These are phyloP conservation scores for Chelonoidis abingdonii DNA, from an alignment of 2,113 vertebrate genomes.

Conservation along the genomic window DNA sequence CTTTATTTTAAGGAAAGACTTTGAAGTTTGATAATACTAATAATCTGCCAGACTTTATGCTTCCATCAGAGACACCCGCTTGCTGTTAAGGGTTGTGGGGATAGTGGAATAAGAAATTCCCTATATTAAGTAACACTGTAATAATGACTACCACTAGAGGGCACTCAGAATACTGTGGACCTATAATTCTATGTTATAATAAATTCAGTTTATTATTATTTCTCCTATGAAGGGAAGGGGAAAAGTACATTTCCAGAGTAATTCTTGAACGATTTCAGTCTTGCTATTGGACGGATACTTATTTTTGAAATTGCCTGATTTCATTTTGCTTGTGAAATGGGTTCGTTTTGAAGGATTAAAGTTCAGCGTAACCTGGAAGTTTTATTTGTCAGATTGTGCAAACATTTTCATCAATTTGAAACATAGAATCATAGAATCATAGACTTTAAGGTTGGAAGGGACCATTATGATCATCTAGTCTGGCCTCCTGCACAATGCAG, in stretches of 20 bases:
- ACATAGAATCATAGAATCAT: background rate
- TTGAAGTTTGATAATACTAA: conserved; percentile 39
- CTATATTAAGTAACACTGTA: background rate
- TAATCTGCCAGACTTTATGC: conserved; percentile 28
- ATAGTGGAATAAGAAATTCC: conserved; percentile 43
- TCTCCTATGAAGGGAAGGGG: conserved; percentile 2
- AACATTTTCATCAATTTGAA: conserved; percentile 61
- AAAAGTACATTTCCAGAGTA: conserved; percentile 30
- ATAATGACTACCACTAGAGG: conserved; percentile 5
- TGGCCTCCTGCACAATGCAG: too few relatives aligned
- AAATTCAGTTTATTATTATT: conserved; percentile 30
- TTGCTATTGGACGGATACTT: conserved; percentile 4
- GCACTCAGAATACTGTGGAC: background rate
- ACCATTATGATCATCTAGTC: too few relatives aligned
- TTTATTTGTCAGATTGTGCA: conserved; percentile 26
- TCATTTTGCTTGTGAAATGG: conserved; percentile 19
- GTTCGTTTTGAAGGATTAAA: conserved; percentile 53
- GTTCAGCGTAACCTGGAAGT: conserved; percentile 54
- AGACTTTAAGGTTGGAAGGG: too few relatives aligned
- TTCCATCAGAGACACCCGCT: conserved; percentile 6
- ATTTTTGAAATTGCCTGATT: conserved; percentile 14
- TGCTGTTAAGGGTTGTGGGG: background rate
- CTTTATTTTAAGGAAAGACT: conserved; percentile 13
- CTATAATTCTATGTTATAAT: background rate
- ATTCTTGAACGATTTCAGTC: conserved; percentile 19